These are phyloP conservation scores for Leptinotarsa rubiginosa DNA, from an alignment of 2,888 invertebrate genomes.

Conservation along the genomic window DNA sequence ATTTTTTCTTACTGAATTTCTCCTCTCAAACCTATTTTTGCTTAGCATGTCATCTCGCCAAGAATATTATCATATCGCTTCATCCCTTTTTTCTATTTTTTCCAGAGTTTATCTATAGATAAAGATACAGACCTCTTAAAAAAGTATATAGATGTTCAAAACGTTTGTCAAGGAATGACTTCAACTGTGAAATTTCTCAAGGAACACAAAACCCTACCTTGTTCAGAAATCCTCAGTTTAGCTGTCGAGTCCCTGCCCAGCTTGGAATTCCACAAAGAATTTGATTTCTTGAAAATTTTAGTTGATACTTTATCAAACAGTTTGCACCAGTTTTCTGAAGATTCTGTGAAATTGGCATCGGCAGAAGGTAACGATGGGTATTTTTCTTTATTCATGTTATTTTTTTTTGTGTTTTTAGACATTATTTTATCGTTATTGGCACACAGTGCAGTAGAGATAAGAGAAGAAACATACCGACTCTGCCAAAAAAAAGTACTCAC, in stretches of 20 bases:
- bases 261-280: conserved; percentile 72
- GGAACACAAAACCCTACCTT: conserved; percentile 56
- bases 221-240: conserved; percentile 64
- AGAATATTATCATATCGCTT: too few species aligned
- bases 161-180: conserved; percentile 66
- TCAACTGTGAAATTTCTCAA: conserved; percentile 66
- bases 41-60: too few species aligned
- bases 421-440: conserved; percentile 71
- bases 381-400: conserved; percentile 10
- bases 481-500: conserved; percentile 69
- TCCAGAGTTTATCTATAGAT: conserved; percentile 64
- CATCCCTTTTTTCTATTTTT: conserved; percentile 31
- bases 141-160: conserved; percentile 65
- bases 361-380: conserved; percentile 48
- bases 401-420: conserved; percentile 50
- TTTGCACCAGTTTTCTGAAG: conserved; percentile 49
- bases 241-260: conserved; percentile 71
- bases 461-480: conserved; percentile 69
- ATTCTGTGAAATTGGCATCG: conserved; percentile 43
- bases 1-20: not conserved
- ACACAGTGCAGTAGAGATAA: conserved; percentile 70
- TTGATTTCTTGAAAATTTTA: conserved; percentile 66
- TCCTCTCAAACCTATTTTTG: too few species aligned
- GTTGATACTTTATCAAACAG: conserved; percentile 59
- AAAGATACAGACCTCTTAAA: conserved; percentile 62